phyloP scores from a whole-genome alignment of 2,113 vertebrate genomes.

The Pungitius pungitius region DNA sequence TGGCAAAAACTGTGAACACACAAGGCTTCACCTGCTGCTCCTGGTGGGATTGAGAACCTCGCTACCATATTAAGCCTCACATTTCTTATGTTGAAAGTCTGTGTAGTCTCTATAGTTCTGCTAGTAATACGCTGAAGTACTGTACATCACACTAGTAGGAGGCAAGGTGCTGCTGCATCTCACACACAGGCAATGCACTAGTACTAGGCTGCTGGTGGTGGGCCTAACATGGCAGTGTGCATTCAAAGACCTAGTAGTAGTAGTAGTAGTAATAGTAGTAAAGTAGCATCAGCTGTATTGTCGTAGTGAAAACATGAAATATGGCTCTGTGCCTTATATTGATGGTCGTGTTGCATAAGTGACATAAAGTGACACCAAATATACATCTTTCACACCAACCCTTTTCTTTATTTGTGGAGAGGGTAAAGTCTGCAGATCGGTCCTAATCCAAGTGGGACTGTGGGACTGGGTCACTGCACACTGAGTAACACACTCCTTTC shows the following conservation, averaged over 20 bases:
- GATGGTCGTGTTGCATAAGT: conserved; percentile 44
- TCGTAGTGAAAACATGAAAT: neutral
- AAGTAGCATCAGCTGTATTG: neutral
- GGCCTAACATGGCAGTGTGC: neutral
- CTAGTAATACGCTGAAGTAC: neutral
- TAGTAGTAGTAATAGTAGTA: neutral
- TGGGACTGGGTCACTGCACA: conserved; percentile 56
- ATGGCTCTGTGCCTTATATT: neutral
- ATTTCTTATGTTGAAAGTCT: neutral
- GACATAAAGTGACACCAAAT: conserved; percentile 47
- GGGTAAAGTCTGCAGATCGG: conserved; percentile 70
- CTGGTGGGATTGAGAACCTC: neutral
- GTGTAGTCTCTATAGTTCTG: neutral
- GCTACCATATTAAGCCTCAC: neutral
- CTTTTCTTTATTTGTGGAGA: conserved; percentile 64
- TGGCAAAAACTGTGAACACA: neutral
- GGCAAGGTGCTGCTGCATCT: neutral
- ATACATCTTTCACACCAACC: conserved; percentile 6
- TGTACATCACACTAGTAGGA: neutral
- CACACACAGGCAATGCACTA: neutral
- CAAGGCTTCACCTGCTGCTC: neutral
- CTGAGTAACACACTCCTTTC: conserved; percentile 67
- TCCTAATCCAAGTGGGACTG: conserved; percentile 34
- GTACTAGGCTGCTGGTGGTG: neutral
- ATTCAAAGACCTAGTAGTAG: neutral